phyloP scores from a whole-genome alignment of 2,797 vertebrate genomes.

The Chloroceryle inda region DNA sequence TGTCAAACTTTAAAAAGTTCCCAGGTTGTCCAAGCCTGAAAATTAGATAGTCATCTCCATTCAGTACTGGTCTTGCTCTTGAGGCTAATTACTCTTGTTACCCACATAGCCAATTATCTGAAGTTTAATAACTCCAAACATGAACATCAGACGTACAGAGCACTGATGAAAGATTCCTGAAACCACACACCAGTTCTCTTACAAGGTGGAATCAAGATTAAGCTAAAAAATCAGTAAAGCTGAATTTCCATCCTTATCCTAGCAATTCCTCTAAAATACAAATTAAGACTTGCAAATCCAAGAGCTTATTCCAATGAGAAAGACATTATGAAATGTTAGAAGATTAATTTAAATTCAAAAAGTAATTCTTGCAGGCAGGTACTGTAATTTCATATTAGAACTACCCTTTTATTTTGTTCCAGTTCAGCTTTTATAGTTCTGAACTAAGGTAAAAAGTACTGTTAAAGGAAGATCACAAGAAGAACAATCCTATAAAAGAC shows the following conservation, averaged over 20 bases:
- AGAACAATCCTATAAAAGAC: background rate
- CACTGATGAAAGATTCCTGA: background rate
- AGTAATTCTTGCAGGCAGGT: background rate
- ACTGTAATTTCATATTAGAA: background rate
- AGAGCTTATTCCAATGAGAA: background rate
- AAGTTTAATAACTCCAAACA: background rate
- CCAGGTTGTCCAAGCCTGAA: background rate
- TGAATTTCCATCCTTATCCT: background rate
- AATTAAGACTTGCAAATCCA: background rate
- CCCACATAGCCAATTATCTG: background rate
- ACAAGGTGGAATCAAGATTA: background rate
- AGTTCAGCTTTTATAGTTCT: background rate
- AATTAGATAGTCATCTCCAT: background rate
- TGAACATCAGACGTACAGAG: background rate
- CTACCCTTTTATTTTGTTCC: background rate
- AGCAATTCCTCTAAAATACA: background rate
- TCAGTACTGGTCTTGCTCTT: background rate
- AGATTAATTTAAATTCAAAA: background rate
- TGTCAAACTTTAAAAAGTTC: background rate
- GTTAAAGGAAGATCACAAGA: background rate
- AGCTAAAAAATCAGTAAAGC: background rate
- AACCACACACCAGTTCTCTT: background rate
- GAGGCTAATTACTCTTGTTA: background rate
- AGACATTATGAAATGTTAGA: background rate
- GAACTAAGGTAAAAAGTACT: background rate